These are phyloP conservation scores for Drosophila arawakana DNA, from an alignment of 1,140 invertebrate species.

Conservation along the genomic window DNA sequence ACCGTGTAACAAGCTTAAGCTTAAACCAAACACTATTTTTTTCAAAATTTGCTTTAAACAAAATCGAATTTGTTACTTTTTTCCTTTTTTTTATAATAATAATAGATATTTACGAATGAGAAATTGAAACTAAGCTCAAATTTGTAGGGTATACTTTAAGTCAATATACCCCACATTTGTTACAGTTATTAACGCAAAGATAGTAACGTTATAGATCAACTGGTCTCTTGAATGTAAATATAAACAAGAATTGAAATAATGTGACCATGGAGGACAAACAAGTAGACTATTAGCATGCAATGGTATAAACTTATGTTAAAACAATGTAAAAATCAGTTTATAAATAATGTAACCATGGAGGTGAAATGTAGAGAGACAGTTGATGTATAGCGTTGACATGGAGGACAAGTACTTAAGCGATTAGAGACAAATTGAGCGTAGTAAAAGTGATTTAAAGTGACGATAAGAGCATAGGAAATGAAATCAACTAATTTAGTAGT, in stretches of 20 bases:
- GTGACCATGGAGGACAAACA: not conserved
- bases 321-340: not conserved
- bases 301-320: not conserved
- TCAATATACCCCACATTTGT: slow-evolving; percentile 1
- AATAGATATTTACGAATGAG: not conserved
- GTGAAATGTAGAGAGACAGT: not conserved
- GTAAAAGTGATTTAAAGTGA: slow-evolving; percentile 26
- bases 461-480: slow-evolving; percentile 18
- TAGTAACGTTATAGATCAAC: not conserved
- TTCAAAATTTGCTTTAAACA: slow-evolving; percentile 9
- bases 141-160: not conserved
- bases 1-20: slow-evolving; percentile 35
- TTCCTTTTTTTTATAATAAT: too few relatives aligned
- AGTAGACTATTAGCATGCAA: not conserved
- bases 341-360: not conserved
- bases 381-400: not conserved
- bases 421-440: not conserved
- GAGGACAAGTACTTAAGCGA: not conserved
- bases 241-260: not conserved
- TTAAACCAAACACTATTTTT: slow-evolving; percentile 7
- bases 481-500: slow-evolving; percentile 14
- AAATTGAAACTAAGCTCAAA: slow-evolving; percentile 5
- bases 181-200: not conserved
- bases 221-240: slow-evolving; percentile 5
- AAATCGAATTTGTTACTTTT: not conserved